phyloP scores from a whole-genome alignment of 2,888 invertebrate genomes.

The Pocota personata region DNA sequence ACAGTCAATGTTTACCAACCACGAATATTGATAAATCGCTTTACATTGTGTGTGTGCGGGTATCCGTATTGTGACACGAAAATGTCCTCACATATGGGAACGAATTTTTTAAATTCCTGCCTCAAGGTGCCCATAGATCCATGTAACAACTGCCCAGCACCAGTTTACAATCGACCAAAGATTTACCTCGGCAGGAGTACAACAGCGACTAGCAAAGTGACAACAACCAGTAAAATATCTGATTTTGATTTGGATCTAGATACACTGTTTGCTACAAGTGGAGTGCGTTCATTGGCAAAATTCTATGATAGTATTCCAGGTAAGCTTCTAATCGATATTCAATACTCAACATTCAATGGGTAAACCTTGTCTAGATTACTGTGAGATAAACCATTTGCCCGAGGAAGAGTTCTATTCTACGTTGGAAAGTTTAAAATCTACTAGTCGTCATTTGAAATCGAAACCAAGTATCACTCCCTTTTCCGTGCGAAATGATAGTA shows the following conservation, averaged over 20 bases:
- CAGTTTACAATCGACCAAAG: constrained; percentile 86
- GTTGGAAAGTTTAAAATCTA: constrained; percentile 84
- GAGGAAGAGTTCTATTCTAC: constrained; percentile 90
- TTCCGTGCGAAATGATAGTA: constrained; percentile 59
- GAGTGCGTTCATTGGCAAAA: constrained; percentile 86
- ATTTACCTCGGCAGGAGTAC: constrained; percentile 77
- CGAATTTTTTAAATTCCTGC: constrained; percentile 89
- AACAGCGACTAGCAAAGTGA: constrained; percentile 63
- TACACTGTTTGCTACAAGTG: constrained; percentile 77
- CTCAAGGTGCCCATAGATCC: constrained; percentile 89
- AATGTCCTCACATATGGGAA: constrained; percentile 85
- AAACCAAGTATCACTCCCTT: constrained; percentile 60
- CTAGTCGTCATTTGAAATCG: constrained; percentile 78
- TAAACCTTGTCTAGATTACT: constrained; percentile 84
- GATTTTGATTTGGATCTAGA: constrained; percentile 53
- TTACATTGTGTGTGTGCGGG: constrained; percentile 9
- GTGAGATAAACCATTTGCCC: constrained; percentile 89
- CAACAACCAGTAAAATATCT: constrained; percentile 35
- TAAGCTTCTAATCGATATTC: constrained; percentile 67
- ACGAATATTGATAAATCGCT: constrained; percentile 48
- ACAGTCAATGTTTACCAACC: constrained; percentile 47
- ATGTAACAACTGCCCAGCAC: constrained; percentile 88
- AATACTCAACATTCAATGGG: neutral
- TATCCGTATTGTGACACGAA: neutral
- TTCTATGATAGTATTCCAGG: constrained; percentile 90